A percentile compares a stretch with the other conserved stretches of the same genome.
phyloP scores from a whole-genome alignment of 1,140 invertebrate species.

The Dolichoris vasculosae region DNA sequence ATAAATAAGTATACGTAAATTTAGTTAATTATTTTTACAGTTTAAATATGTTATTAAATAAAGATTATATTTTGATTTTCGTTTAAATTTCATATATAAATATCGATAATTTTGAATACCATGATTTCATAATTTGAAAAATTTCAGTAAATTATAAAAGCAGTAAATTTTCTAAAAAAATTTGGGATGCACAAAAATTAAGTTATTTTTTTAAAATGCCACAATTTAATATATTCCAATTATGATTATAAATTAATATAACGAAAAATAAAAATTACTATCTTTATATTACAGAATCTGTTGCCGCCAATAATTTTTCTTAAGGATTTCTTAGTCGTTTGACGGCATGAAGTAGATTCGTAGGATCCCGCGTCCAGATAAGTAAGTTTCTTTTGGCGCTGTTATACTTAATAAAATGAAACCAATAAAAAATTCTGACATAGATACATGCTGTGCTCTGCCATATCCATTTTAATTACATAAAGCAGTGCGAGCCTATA shows the following conservation, averaged over 20 bases:
- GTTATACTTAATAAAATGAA: conserved; percentile 22
- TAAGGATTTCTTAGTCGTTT: neutral
- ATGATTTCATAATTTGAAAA: too few relatives aligned
- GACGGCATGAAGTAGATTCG: neutral
- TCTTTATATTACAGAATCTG: neutral
- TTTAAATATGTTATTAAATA: too few relatives aligned
- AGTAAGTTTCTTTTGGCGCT: conserved; percentile 1
- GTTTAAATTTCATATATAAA: too few relatives aligned
- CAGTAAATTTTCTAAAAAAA: too few relatives aligned
- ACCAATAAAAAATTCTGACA: conserved; percentile 8
- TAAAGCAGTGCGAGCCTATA: conserved; percentile 1
- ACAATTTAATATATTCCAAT: too few relatives aligned
- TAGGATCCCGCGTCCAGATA: neutral
- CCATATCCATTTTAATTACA: conserved; percentile 45
- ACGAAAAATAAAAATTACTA: neutral
- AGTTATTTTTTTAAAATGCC: too few relatives aligned
- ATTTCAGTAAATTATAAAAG: too few relatives aligned
- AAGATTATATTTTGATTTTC: too few relatives aligned
- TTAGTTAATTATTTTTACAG: too few relatives aligned
- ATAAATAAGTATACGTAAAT: too few relatives aligned
- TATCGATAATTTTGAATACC: too few relatives aligned
- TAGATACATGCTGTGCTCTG: neutral
- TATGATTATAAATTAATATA: neutral
- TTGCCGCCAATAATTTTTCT: neutral
- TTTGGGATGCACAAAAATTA: too few relatives aligned